Percentiles rank a stretch among this genome's conserved stretches.
Conservation (phyloP, 2,888 invertebrate genomes). For the Tetanocera ferruginea region DNA sequence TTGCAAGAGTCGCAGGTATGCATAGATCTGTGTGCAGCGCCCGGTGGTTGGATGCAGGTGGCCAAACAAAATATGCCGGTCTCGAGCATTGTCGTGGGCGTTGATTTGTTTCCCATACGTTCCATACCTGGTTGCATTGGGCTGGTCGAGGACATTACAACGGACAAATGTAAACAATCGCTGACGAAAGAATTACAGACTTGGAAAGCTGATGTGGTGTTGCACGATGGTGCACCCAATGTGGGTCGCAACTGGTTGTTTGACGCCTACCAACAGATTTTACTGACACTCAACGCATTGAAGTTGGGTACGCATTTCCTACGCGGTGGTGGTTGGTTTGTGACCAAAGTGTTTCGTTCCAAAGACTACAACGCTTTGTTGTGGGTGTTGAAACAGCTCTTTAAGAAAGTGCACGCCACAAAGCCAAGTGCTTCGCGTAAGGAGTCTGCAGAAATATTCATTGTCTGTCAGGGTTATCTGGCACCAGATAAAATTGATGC, state of each 20-base stretch:
- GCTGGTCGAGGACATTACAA: conserved; percentile 95
- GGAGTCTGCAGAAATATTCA: conserved; percentile 99
- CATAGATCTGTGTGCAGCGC: conserved; percentile 98
- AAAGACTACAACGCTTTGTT: conserved; percentile 96
- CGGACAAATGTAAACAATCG: conserved; percentile 88
- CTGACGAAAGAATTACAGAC: conserved; percentile 89
- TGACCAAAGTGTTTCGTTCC: conserved; percentile 98
- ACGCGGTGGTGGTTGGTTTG: conserved; percentile 93
- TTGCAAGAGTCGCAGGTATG: conserved; percentile 96
- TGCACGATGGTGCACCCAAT: conserved; percentile 99
- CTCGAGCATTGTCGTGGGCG: conserved; percentile 93
- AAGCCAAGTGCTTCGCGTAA: conserved; percentile 98
- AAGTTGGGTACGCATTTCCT: conserved; percentile 93
- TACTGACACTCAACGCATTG: conserved; percentile 91
- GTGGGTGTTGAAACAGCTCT: conserved; percentile 96
- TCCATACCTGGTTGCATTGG: conserved; percentile 91
- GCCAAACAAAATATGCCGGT: conserved; percentile 98
- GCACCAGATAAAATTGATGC: conserved; percentile 95
- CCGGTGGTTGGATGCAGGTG: conserved; percentile 99
- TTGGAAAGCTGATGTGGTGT: conserved; percentile 96
- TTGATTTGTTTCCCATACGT: conserved; percentile 96
- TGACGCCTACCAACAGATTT: conserved; percentile 96
- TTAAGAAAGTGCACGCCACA: conserved; percentile 96
- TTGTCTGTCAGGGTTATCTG: conserved; percentile 94
- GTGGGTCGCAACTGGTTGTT: conserved; percentile 96